phyloP scores from a whole-genome alignment of 2,113 vertebrate genomes.

The Apistogramma diplotaenia region DNA sequence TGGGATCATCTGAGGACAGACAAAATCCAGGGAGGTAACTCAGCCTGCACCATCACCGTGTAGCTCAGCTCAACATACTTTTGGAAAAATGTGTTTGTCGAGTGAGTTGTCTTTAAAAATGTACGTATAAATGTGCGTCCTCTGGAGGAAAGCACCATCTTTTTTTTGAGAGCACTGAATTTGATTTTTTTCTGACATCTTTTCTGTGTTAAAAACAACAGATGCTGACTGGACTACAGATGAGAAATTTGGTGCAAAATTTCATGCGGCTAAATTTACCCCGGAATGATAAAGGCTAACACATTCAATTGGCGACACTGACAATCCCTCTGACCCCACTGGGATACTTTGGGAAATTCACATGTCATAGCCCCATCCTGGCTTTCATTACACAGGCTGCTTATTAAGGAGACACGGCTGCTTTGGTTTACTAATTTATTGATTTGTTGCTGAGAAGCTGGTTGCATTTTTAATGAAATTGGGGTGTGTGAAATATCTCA shows the following conservation, averaged over 20 bases:
- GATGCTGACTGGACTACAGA: background rate
- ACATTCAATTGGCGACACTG: background rate
- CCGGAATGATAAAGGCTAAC: background rate
- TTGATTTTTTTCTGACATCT: background rate
- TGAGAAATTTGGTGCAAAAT: background rate
- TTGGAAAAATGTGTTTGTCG: background rate
- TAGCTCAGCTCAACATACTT: background rate
- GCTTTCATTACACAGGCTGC: slow-evolving; percentile 42
- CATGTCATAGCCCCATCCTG: background rate
- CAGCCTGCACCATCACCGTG: background rate
- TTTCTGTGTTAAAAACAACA: background rate
- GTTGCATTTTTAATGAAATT: slow-evolving; percentile 65
- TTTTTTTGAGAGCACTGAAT: background rate
- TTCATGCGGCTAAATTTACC: background rate
- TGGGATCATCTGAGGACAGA: too few relatives aligned
- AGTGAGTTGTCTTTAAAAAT: background rate
- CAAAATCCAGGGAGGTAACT: background rate
- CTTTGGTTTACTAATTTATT: slow-evolving; percentile 61
- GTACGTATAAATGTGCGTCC: rapidly evolving
- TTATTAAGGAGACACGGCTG: slow-evolving; percentile 31
- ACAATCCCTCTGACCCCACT: background rate
- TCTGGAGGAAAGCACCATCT: background rate
- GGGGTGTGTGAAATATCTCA: slow-evolving; percentile 4
- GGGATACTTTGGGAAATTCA: background rate
- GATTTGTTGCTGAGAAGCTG: slow-evolving; percentile 45